Evolutionary conservation across 2,113 vertebrate genomes (phyloP).

Genomic region (Sminthopsis crassicaudata): DNA sequence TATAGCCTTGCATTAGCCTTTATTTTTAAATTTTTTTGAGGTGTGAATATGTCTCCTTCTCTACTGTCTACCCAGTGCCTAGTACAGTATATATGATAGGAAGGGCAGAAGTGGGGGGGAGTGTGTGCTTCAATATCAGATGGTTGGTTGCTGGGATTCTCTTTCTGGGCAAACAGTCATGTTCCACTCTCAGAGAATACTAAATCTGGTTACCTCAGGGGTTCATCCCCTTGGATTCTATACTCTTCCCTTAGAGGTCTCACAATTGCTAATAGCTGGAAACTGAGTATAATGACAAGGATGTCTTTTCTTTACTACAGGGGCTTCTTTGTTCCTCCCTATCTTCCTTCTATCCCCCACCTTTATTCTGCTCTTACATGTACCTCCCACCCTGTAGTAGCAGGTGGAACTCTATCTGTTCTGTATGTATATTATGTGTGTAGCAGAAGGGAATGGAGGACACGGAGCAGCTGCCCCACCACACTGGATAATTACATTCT

Average conservation of each 20-base stretch:
- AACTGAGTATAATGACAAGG: not conserved
- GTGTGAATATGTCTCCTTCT: not conserved
- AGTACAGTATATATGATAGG: too few relatives aligned
- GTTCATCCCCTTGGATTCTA: not conserved
- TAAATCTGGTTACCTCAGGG: not conserved
- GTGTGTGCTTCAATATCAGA: not conserved
- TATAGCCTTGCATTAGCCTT: not conserved
- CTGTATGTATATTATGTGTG: not conserved
- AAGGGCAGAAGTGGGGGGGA: not conserved
- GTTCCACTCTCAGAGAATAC: not conserved
- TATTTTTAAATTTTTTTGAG: not conserved
- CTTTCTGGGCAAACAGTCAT: not conserved
- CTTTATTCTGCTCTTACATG: not conserved
- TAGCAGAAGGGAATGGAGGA: not conserved
- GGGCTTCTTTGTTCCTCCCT: not conserved
- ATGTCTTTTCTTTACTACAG: not conserved
- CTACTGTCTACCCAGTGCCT: not conserved
- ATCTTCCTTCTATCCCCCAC: not conserved
- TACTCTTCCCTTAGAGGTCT: not conserved
- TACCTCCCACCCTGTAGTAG: not conserved
- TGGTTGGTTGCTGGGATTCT: not conserved
- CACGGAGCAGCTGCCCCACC: not conserved
- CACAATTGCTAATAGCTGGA: not conserved
- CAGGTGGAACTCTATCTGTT: not conserved
- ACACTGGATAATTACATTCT: not conserved